Percentiles rank a stretch among this genome's conserved stretches.
phyloP scores from a whole-genome alignment of 1,140 invertebrate genomes.

The Drosophila malerkotliana region DNA sequence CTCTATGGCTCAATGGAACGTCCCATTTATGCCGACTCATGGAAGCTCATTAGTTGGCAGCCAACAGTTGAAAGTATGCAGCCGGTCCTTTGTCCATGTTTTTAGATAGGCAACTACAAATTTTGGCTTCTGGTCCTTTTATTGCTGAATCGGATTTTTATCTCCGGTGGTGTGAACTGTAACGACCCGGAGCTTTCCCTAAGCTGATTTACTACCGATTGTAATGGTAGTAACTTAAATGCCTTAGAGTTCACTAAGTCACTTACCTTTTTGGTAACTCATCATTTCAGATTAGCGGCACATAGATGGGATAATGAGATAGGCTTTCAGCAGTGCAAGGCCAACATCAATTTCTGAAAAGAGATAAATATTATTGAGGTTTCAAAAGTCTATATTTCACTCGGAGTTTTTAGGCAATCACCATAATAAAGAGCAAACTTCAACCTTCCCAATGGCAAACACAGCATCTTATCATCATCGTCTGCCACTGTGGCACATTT shows the following conservation, averaged over 20 bases:
- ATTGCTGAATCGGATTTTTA: constrained; percentile 69
- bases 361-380: constrained; percentile 23
- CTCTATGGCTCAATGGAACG: constrained; percentile 17
- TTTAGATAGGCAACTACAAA: constrained; percentile 23
- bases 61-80: constrained; percentile 7
- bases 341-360: constrained; percentile 39
- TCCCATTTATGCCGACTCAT: constrained; percentile 59
- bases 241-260: neutral
- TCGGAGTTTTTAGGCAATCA: constrained; percentile 25
- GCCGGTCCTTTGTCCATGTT: neutral
- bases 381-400: constrained; percentile 19
- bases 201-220: constrained; percentile 76
- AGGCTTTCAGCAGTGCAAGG: constrained; percentile 6
- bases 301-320: constrained; percentile 45
- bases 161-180: constrained; percentile 76
- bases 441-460: constrained; percentile 15
- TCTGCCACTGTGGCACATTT: constrained; percentile 43
- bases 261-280: constrained; percentile 83
- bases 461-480: constrained; percentile 28
- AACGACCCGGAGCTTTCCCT: constrained; percentile 70
- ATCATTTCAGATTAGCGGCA: constrained; percentile 65
- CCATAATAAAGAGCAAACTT: constrained; percentile 26
- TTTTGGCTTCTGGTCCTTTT: constrained; percentile 26
- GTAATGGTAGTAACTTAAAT: constrained; percentile 49
- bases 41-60: constrained; percentile 70